Conservation (phyloP, 2,113 vertebrate species). For the Lutjanus erythropterus region DNA sequence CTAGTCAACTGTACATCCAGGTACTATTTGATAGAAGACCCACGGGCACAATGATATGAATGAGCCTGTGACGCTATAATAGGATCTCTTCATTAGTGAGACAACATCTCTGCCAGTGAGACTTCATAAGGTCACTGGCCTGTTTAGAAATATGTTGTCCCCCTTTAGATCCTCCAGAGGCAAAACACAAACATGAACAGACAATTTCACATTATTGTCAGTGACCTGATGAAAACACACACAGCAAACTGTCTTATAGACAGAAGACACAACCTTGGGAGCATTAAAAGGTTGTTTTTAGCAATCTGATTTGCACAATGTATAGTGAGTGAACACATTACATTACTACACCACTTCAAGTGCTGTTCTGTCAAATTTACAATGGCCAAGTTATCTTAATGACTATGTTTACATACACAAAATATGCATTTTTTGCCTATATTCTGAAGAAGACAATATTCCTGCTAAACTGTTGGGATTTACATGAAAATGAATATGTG, state of each 20-base stretch:
- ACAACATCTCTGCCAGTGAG: slow-evolving; percentile 25
- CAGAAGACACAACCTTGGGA: slow-evolving; percentile 1
- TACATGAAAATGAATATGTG: no score
- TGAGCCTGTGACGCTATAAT: slow-evolving; percentile 11
- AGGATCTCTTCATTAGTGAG: slow-evolving; percentile 50
- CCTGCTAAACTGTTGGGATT: no score
- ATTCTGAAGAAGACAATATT: no score
- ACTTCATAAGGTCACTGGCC: slow-evolving; percentile 18
- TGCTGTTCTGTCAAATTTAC: neutral
- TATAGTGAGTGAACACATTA: neutral
- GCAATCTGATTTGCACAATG: neutral
- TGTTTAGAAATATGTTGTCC: neutral
- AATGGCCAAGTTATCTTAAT: neutral
- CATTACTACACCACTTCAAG: neutral
- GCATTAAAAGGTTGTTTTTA: neutral
- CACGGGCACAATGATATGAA: slow-evolving; percentile 27
- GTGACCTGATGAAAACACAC: neutral
- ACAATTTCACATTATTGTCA: neutral
- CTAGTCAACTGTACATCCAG: slow-evolving; percentile 14
- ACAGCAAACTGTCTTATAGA: neutral
- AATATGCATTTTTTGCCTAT: no score
- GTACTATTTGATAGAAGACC: neutral
- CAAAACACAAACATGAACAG: slow-evolving; percentile 8
- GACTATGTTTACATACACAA: no score
- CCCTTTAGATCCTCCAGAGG: slow-evolving; percentile 20